Conservation (phyloP, 1,140 invertebrate species). For the Ostrea denselamellosa region DNA sequence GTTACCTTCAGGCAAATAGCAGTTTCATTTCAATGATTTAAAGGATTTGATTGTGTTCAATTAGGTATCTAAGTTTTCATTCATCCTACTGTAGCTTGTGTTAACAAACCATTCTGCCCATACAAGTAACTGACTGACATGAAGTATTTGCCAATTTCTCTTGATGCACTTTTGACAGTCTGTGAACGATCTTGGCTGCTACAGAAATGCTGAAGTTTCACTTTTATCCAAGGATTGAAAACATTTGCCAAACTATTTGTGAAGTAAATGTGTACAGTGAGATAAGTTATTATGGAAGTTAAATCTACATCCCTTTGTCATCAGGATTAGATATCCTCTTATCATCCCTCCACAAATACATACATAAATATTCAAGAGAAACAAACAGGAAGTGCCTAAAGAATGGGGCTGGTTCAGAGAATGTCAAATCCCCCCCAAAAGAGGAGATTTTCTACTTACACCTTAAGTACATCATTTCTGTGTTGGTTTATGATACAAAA, state of each 20-base stretch:
- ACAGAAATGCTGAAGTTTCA: neutral
- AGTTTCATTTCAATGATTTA: neutral
- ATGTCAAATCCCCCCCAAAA: neutral
- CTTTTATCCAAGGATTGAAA: neutral
- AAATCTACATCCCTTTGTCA: conserved; percentile 7
- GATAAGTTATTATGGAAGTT: conserved; percentile 14
- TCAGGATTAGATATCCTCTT: neutral
- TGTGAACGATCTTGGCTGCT: neutral
- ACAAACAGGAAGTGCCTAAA: neutral
- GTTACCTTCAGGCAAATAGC: neutral
- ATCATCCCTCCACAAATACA: neutral
- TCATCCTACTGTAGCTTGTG: too few relatives aligned
- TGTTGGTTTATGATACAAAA: neutral
- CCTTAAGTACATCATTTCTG: neutral
- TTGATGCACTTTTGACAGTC: neutral
- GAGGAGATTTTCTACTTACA: neutral
- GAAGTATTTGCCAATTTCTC: conserved; percentile 2
- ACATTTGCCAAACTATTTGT: conserved; percentile 13
- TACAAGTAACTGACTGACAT: neutral
- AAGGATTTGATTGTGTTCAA: too few relatives aligned
- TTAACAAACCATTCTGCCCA: too few relatives aligned
- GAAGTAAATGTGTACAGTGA: neutral
- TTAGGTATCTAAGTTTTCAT: too few relatives aligned
- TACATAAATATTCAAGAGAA: neutral
- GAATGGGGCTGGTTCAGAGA: neutral